Evolutionary conservation across 2,888 invertebrate genomes (phyloP).

Genomic region (Hydrotaea diabolus): DNA sequence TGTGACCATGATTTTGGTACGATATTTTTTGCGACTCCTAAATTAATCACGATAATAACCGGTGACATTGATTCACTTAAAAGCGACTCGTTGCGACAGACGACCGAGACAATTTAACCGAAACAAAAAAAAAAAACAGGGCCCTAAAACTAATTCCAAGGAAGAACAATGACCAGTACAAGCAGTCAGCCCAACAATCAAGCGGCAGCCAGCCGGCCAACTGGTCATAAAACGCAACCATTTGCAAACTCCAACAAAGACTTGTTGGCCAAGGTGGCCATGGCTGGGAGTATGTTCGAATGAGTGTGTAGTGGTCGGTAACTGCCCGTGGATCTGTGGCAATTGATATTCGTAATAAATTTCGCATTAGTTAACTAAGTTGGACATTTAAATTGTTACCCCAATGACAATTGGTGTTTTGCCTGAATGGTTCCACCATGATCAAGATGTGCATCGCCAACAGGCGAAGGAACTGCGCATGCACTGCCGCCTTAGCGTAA

Average conservation of each 20-base stretch:
- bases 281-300: background rate
- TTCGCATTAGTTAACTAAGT: constrained; percentile 76
- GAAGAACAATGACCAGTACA: constrained; percentile 48
- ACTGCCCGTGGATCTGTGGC: constrained; percentile 44
- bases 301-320: too few species aligned
- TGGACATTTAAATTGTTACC: constrained; percentile 75
- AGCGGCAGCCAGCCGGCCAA: background rate
- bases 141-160: constrained; percentile 52
- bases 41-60: constrained; percentile 66
- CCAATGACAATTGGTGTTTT: constrained; percentile 69
- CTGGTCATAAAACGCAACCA: too few species aligned
- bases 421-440: constrained; percentile 46
- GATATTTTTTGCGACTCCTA: constrained; percentile 47
- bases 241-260: constrained; percentile 6
- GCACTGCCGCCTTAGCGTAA: constrained; percentile 44
- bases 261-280: background rate
- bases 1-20: background rate
- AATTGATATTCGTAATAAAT: constrained; percentile 75
- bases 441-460: constrained; percentile 27
- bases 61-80: constrained; percentile 66
- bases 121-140: constrained; percentile 4
- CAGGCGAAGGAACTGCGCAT: background rate
- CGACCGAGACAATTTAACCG: background rate
- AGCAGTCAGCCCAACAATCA: background rate
- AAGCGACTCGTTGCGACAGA: constrained; percentile 58